Conservation (phyloP, 2,797 vertebrate genomes). For the Leptatherina wallacei region DNA sequence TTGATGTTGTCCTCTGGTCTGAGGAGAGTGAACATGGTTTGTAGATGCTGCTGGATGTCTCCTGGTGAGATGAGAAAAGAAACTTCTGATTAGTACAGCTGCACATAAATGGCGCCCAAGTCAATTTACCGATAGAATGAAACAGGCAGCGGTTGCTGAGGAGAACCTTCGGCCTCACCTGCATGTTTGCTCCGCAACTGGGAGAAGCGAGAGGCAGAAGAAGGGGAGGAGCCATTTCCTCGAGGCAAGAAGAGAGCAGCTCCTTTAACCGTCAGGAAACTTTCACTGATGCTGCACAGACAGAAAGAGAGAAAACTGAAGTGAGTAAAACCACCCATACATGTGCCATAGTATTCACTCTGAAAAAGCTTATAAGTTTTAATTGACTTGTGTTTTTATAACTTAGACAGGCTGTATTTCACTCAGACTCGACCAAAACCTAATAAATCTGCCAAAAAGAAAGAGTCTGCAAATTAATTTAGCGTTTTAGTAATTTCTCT, state of each 20-base stretch:
- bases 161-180: slow-evolving; percentile 79
- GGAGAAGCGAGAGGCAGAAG: slow-evolving; percentile 89
- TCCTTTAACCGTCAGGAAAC: slow-evolving; percentile 98
- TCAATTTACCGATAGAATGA: neutral
- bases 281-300: slow-evolving; percentile 93
- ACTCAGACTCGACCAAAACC: neutral
- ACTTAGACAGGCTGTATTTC: neutral
- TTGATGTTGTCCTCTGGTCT: slow-evolving; percentile 98
- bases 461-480: neutral
- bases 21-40: slow-evolving; percentile 97
- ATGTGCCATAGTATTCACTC: neutral
- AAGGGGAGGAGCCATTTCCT: slow-evolving; percentile 92
- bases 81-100: neutral
- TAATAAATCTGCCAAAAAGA: neutral
- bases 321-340: neutral
- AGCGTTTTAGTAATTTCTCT: neutral
- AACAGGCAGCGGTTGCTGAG: neutral
- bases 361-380: neutral
- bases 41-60: slow-evolving; percentile 97
- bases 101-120: neutral
- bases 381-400: neutral
- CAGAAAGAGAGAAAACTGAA: neutral
- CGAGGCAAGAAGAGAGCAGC: slow-evolving; percentile 97
- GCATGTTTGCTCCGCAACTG: slow-evolving; percentile 96
- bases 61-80: slow-evolving; percentile 74